A percentile compares a stretch with the other conserved stretches of the same genome.
Conservation (phyloP, 2,113 vertebrate genomes). For the Syngnathus scovelli region DNA sequence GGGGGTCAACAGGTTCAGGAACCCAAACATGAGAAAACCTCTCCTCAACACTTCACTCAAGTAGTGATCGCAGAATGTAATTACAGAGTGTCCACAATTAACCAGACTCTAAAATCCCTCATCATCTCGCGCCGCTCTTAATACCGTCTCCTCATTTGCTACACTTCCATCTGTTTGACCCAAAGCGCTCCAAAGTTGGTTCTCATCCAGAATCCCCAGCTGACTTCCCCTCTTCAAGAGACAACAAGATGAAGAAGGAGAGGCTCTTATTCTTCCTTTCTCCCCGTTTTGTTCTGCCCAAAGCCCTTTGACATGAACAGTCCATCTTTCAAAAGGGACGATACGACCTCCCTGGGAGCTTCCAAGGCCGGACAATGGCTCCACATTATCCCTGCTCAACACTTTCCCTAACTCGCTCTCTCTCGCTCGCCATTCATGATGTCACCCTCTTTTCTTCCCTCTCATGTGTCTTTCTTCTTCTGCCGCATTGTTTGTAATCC, state of each 20-base stretch:
- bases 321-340: conserved; percentile 48
- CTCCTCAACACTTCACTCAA: not conserved
- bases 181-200: not conserved
- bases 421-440: conserved; percentile 41
- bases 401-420: conserved; percentile 24
- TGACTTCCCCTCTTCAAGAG: conserved; percentile 29
- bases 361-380: conserved; percentile 49
- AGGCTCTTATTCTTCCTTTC: conserved; percentile 19
- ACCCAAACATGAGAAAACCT: conserved; percentile 45
- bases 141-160: conserved; percentile 38
- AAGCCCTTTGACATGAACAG: conserved; percentile 50
- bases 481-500: conserved; percentile 32
- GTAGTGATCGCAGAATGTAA: conserved; percentile 23
- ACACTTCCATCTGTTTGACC: conserved; percentile 52
- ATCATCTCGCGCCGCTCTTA: conserved; percentile 52
- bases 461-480: conserved; percentile 10
- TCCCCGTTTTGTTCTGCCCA: conserved; percentile 36
- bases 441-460: conserved; percentile 18
- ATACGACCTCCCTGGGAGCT: conserved; percentile 41
- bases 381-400: conserved; percentile 55
- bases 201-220: conserved; percentile 23
- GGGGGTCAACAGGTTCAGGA: conserved; percentile 49
- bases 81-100: conserved; percentile 58
- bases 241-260: conserved; percentile 36
- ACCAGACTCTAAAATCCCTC: conserved; percentile 66